These are phyloP conservation scores for Temnothorax ravouxi DNA, from an alignment of 2,888 invertebrate species.

Conservation along the genomic window DNA sequence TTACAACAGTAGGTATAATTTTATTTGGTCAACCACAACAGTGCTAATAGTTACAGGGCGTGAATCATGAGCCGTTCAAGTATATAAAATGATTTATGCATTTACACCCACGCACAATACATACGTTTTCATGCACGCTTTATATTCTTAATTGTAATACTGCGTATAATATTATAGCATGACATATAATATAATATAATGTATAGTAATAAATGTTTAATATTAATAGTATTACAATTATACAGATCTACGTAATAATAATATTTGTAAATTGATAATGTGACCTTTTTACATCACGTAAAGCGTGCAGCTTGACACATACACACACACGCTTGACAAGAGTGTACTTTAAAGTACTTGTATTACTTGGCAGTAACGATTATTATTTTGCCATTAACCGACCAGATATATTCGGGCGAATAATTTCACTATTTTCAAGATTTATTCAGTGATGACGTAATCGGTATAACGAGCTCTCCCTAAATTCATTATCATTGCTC, in stretches of 20 bases:
- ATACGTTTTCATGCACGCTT: conserved; percentile 32
- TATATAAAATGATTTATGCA: conserved; percentile 53
- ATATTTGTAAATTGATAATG: conserved; percentile 8
- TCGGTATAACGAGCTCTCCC: conserved; percentile 7
- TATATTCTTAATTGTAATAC: conserved; percentile 32
- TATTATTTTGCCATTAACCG: neutral
- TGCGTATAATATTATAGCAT: neutral
- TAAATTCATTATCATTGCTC: conserved; percentile 1
- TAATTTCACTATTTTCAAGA: conserved; percentile 1
- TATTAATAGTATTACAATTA: conserved; percentile 9
- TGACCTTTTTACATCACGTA: neutral
- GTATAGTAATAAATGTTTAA: conserved; percentile 1
- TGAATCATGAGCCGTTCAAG: conserved; percentile 37
- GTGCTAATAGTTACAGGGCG: conserved; percentile 41
- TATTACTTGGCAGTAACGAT: conserved; percentile 36
- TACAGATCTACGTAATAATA: neutral
- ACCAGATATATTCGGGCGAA: neutral
- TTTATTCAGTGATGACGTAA: neutral
- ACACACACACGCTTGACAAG: conserved; percentile 17
- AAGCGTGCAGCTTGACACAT: neutral
- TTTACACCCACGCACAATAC: conserved; percentile 39
- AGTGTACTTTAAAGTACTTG: conserved; percentile 16
- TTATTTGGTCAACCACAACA: conserved; percentile 54
- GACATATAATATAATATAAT: neutral
- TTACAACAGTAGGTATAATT: conserved; percentile 48